Percentiles rank a stretch among this genome's conserved stretches.
These are phyloP conservation scores for Bactericera cockerelli DNA, from an alignment of 1,140 invertebrate genomes.

Conservation along the genomic window DNA sequence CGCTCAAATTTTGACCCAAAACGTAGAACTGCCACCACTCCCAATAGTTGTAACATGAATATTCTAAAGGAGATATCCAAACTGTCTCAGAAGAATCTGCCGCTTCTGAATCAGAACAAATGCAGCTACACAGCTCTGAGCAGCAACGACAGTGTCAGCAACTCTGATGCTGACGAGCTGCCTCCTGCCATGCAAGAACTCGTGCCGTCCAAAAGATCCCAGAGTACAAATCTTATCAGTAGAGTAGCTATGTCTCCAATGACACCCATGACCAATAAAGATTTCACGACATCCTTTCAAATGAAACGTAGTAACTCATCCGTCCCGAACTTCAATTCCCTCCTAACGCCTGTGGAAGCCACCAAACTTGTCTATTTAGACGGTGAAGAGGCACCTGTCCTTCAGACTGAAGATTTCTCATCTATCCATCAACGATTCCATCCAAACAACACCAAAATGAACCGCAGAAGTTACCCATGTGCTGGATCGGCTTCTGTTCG, in stretches of 20 bases:
- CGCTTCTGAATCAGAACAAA: constrained; percentile 41
- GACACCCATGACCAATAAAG: constrained; percentile 9
- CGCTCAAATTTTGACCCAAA: constrained; percentile 3
- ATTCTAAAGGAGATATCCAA: constrained; percentile 56
- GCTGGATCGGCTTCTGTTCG: constrained; percentile 38
- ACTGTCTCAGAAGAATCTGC: constrained; percentile 52
- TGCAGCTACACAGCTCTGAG: constrained; percentile 55
- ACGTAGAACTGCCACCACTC: constrained; percentile 14
- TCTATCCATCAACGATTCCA: constrained; percentile 25
- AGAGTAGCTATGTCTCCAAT: constrained; percentile 20
- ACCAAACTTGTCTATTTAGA: constrained; percentile 52
- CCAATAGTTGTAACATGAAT: constrained; percentile 27
- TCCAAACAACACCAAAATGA: constrained; percentile 19
- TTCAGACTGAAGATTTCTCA: constrained; percentile 20
- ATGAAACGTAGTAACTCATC: constrained; percentile 14
- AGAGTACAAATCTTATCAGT: constrained; percentile 40
- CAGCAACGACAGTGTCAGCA: constrained; percentile 20
- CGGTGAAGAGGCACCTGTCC: constrained; percentile 32
- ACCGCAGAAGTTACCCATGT: constrained; percentile 32
- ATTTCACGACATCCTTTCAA: constrained; percentile 27
- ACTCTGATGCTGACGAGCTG: constrained; percentile 24
- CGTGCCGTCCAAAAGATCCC: constrained; percentile 33
- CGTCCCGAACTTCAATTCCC: constrained; percentile 17
- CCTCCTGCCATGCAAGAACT: constrained; percentile 34
- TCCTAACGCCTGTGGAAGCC: constrained; percentile 47